Percentiles rank a stretch among this genome's conserved stretches.
These are phyloP conservation scores for Halictus rubicundus DNA, from an alignment of 1,140 invertebrate genomes.

Conservation along the genomic window DNA sequence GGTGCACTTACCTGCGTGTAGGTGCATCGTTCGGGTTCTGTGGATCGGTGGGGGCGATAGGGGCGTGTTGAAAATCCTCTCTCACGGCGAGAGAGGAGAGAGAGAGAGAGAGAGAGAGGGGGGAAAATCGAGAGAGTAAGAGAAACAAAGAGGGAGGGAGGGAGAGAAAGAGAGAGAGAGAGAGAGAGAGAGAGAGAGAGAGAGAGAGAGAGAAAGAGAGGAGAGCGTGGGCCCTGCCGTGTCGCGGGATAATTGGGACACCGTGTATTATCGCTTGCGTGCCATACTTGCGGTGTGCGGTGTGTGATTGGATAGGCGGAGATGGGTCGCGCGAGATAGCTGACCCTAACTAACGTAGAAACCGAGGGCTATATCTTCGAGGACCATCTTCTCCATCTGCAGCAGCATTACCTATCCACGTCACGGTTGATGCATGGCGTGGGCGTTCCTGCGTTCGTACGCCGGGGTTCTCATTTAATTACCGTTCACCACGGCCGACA, in stretches of 20 bases:
- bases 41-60: conserved; percentile 39
- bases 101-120: neutral
- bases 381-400: conserved; percentile 79
- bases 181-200: conserved; percentile 20
- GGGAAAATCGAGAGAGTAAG: conserved; percentile 24
- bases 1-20: neutral
- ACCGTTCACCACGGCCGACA: conserved; percentile 45
- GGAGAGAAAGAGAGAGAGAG: conserved; percentile 18
- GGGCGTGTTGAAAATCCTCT: conserved; percentile 74
- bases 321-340: conserved; percentile 80
- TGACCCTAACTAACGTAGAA: conserved; percentile 78
- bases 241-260: conserved; percentile 77
- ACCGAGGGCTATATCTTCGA: conserved; percentile 75
- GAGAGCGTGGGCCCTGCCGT: conserved; percentile 65
- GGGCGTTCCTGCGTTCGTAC: conserved; percentile 76
- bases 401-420: conserved; percentile 77
- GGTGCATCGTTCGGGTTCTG: neutral
- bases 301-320: conserved; percentile 81
- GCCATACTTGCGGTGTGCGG: conserved; percentile 71
- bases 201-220: neutral
- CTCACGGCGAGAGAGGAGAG: conserved; percentile 60
- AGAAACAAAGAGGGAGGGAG: conserved; percentile 8
- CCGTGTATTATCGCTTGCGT: conserved; percentile 74
- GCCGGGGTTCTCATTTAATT: conserved; percentile 78
- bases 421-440: conserved; percentile 80